Conservation (phyloP, 2,888 invertebrate species). For the Chirona hameri region DNA sequence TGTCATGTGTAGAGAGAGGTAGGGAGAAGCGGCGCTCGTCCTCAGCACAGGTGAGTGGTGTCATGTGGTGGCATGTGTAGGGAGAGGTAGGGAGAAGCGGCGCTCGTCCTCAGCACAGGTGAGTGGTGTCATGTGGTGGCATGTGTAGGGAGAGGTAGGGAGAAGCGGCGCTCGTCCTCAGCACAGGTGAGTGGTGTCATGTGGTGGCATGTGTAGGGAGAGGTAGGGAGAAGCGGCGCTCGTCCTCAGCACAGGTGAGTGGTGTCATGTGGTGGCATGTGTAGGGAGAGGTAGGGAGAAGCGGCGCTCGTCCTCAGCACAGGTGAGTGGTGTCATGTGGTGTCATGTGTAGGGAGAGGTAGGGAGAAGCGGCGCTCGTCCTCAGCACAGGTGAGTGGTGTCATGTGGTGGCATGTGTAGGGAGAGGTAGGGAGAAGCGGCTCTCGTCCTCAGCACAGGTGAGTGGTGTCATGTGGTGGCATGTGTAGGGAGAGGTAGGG, state of each 20-base stretch:
- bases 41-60: slow-evolving; percentile 38
- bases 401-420: neutral
- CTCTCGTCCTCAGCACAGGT: slow-evolving; percentile 57
- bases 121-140: neutral
- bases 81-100: slow-evolving; percentile 57
- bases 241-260: slow-evolving; percentile 50
- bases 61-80: neutral
- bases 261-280: neutral
- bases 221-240: slow-evolving; percentile 64
- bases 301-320: slow-evolving; percentile 60
- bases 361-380: slow-evolving; percentile 70
- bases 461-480: neutral
- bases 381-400: slow-evolving; percentile 38
- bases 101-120: slow-evolving; percentile 57
- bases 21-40: slow-evolving; percentile 70
- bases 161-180: slow-evolving; percentile 65
- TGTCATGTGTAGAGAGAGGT: no score
- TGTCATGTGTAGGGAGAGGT: no score
- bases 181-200: slow-evolving; percentile 36
- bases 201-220: no score
- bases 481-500: slow-evolving; percentile 48
- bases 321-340: slow-evolving; percentile 33
- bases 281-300: slow-evolving; percentile 54
- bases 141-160: slow-evolving; percentile 48
- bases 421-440: slow-evolving; percentile 57